phyloP scores from a whole-genome alignment of 2,113 vertebrate genomes.

The Acanthochromis polyacanthus region DNA sequence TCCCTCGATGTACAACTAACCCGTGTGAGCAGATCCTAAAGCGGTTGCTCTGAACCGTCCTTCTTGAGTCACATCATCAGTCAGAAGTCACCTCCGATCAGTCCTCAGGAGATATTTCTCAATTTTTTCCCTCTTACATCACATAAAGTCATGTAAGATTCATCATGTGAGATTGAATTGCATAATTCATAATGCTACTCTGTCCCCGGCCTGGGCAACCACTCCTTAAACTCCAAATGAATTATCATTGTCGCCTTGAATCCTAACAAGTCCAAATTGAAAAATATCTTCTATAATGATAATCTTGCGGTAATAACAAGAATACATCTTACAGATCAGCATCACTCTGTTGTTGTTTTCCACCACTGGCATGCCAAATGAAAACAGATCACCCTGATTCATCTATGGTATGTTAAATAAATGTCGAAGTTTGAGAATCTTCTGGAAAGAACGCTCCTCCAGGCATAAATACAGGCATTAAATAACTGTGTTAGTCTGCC shows the following conservation, averaged over 20 bases:
- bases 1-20: not conserved
- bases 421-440: not conserved
- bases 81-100: slow-evolving; percentile 32
- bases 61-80: slow-evolving; percentile 10
- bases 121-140: slow-evolving; percentile 39
- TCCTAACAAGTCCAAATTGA: slow-evolving; percentile 35
- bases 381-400: slow-evolving; percentile 30
- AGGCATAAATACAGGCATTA: slow-evolving; percentile 27
- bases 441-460: slow-evolving; percentile 16
- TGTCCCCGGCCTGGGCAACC: slow-evolving; percentile 26
- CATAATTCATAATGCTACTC: slow-evolving; percentile 55
- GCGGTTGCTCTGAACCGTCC: not conserved
- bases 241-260: slow-evolving; percentile 42
- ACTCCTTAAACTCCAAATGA: slow-evolving; percentile 37
- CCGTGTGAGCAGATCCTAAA: slow-evolving; percentile 12
- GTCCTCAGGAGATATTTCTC: slow-evolving; percentile 30
- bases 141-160: slow-evolving; percentile 66
- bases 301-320: slow-evolving; percentile 23
- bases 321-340: not conserved
- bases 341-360: slow-evolving; percentile 9
- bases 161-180: slow-evolving; percentile 59
- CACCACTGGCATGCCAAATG: slow-evolving; percentile 21
- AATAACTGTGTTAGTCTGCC: slow-evolving; percentile 55
- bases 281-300: slow-evolving; percentile 34
- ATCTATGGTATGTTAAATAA: slow-evolving; percentile 21